Percentiles rank a stretch among this genome's conserved stretches.
Conservation (phyloP, 2,113 vertebrate species). For the Psettodes erumei region DNA sequence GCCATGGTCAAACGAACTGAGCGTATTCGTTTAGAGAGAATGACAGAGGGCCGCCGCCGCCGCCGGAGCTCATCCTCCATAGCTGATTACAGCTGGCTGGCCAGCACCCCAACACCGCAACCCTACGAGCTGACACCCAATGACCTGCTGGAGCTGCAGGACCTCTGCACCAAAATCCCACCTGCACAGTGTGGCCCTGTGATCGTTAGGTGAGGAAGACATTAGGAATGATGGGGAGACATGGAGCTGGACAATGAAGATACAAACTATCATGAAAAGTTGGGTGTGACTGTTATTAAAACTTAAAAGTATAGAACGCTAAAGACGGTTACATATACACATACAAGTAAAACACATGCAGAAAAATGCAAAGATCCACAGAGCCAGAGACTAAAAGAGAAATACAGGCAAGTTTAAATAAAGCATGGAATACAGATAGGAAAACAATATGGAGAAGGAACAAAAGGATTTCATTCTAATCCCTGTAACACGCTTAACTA, state of each 20-base stretch:
- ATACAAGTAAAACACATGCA: too few relatives aligned
- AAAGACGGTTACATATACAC: too few relatives aligned
- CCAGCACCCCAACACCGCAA: constrained; percentile 65
- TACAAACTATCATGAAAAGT: too few relatives aligned
- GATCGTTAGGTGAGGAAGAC: constrained; percentile 80
- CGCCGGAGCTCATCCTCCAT: constrained; percentile 77
- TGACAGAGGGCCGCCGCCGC: constrained; percentile 66
- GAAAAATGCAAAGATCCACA: too few relatives aligned
- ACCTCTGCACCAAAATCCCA: constrained; percentile 83
- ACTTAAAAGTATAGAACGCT: too few relatives aligned
- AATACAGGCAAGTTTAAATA: background rate
- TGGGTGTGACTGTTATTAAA: too few relatives aligned
- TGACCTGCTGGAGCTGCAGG: constrained; percentile 84
- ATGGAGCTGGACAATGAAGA: background rate
- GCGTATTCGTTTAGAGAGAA: constrained; percentile 80
- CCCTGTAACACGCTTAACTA: constrained; percentile 21
- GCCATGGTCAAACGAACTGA: constrained; percentile 85
- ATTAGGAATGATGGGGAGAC: background rate
- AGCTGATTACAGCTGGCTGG: constrained; percentile 86
- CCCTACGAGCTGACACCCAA: constrained; percentile 81
- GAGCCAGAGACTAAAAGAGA: background rate
- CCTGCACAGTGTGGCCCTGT: constrained; percentile 84
- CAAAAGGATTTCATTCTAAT: constrained; percentile 20
- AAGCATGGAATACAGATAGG: background rate
- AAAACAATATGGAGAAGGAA: background rate